Conservation (phyloP, 1,140 invertebrate genomes). For the Kradibia gibbosae region DNA sequence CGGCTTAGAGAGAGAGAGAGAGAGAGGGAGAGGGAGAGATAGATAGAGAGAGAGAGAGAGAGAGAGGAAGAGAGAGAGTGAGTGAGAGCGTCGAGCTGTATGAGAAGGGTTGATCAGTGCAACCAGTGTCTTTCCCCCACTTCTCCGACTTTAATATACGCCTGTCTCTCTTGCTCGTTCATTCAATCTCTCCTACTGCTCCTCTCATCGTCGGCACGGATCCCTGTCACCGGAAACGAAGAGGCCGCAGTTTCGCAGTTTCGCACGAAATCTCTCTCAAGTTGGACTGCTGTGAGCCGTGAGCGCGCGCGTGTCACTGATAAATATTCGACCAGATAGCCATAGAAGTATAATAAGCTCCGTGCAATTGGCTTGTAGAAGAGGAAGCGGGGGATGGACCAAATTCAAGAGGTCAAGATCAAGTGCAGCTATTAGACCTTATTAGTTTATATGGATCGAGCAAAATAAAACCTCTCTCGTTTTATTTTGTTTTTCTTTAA, state of each 20-base stretch:
- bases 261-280: conserved; percentile 64
- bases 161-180: conserved; percentile 33
- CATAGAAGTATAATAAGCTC: background rate
- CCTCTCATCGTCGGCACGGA: conserved; percentile 51
- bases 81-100: conserved; percentile 38
- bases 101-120: conserved; percentile 66
- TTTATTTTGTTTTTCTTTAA: too few species aligned
- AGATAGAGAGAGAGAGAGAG: background rate
- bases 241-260: conserved; percentile 63
- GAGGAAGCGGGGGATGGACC: background rate
- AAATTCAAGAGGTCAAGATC: background rate
- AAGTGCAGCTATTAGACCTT: conserved; percentile 1
- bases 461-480: too few species aligned
- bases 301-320: background rate
- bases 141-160: conserved; percentile 24
- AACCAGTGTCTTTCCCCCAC: conserved; percentile 68
- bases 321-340: background rate
- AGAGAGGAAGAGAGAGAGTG: conserved; percentile 52
- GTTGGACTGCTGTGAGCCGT: conserved; percentile 51
- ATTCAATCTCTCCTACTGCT: conserved; percentile 38
- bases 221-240: conserved; percentile 61
- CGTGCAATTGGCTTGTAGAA: background rate
- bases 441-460: too few species aligned
- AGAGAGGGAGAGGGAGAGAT: conserved; percentile 27
- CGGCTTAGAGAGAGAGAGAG: background rate